Conservation (phyloP, 2,888 invertebrate genomes). For the Ichneumon xanthorius region DNA sequence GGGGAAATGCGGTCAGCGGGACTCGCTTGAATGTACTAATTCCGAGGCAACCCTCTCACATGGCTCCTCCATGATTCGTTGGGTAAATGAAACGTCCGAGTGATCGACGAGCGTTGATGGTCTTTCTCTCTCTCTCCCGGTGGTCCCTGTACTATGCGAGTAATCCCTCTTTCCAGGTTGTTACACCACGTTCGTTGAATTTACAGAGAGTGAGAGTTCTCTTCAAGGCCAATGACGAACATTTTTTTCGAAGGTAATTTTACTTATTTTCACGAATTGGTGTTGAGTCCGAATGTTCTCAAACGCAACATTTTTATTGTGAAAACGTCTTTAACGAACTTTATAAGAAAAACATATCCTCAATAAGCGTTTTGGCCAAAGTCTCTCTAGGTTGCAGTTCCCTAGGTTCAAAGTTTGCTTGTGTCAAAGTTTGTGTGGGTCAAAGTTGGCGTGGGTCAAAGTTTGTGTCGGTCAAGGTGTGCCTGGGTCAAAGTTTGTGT, state of each 20-base stretch:
- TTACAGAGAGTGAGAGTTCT: background rate
- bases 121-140: background rate
- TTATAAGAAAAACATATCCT: too few relatives aligned
- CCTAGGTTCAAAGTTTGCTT: too few relatives aligned
- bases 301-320: too few relatives aligned
- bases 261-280: background rate
- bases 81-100: slow-evolving; percentile 40
- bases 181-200: background rate
- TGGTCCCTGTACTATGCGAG: background rate
- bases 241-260: background rate
- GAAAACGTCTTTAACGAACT: too few relatives aligned
- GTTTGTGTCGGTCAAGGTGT: too few relatives aligned
- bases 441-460: too few relatives aligned
- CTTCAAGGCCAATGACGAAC: background rate
- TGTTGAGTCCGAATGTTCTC: background rate
- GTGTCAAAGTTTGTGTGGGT: too few relatives aligned
- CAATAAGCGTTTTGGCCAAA: too few relatives aligned
- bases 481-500: too few relatives aligned
- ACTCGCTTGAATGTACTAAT: slow-evolving; percentile 9
- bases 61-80: slow-evolving; percentile 17
- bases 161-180: background rate
- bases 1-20: slow-evolving; percentile 3
- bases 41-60: background rate
- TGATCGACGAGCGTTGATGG: slow-evolving; percentile 29
- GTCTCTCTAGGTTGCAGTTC: too few relatives aligned